Conservation (phyloP, 2,797 vertebrate genomes). For the Pyrocephalus nanus region DNA sequence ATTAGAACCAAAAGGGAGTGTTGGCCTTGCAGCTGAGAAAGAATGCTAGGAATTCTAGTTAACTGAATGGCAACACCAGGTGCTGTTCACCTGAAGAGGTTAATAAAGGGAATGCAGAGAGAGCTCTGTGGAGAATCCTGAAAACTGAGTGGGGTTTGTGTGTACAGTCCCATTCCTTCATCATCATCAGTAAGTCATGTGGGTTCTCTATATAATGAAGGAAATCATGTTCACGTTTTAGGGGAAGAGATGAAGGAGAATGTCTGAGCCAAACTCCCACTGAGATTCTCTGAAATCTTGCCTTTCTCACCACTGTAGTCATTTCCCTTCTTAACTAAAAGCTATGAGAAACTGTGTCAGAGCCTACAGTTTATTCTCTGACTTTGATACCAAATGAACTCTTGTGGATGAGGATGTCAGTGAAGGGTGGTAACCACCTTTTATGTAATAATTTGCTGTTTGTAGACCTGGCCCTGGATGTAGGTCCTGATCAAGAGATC, state of each 20-base stretch:
- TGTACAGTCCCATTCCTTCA: too few relatives aligned
- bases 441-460: neutral
- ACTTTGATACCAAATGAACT: neutral
- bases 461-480: neutral
- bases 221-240: neutral
- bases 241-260: neutral
- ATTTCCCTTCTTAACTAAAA: neutral
- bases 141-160: too few relatives aligned
- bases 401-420: neutral
- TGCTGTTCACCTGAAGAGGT: too few relatives aligned
- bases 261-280: neutral
- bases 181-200: rapidly evolving
- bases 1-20: too few relatives aligned
- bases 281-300: neutral
- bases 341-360: neutral
- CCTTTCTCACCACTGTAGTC: neutral
- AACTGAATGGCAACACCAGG: too few relatives aligned
- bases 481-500: neutral
- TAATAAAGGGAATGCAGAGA: too few relatives aligned
- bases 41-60: too few relatives aligned
- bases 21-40: too few relatives aligned
- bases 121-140: too few relatives aligned
- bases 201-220: neutral
- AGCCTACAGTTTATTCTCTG: neutral
- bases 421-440: neutral